Percentiles rank a stretch among this genome's conserved stretches.
Conservation (phyloP, 2,888 invertebrate species). For the Dynastes grantii region DNA sequence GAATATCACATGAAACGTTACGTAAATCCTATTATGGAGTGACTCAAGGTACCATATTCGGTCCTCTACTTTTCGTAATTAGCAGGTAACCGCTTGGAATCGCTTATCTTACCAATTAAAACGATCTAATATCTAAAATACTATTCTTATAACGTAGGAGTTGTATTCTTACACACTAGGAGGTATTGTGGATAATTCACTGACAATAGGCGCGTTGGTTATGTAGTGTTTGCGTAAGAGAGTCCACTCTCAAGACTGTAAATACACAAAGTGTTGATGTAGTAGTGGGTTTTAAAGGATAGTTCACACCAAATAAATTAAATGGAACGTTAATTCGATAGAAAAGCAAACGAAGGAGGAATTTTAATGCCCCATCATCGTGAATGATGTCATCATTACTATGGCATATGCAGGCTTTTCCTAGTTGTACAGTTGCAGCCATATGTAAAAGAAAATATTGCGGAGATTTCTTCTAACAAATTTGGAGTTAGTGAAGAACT, state of each 20-base stretch:
- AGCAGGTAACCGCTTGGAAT: not conserved
- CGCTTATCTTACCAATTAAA: no score
- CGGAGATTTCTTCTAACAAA: no score
- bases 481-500: no score
- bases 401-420: no score
- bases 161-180: not conserved
- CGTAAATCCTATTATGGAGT: not conserved
- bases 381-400: not conserved
- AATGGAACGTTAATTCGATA: not conserved
- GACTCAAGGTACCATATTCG: not conserved
- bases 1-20: not conserved
- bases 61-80: not conserved
- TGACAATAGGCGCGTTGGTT: not conserved
- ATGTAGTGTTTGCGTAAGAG: constrained; percentile 1
- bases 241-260: not conserved
- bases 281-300: not conserved
- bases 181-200: not conserved
- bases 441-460: no score
- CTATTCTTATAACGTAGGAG: not conserved
- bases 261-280: not conserved
- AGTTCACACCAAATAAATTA: constrained; percentile 8
- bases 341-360: not conserved
- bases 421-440: no score
- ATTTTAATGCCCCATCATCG: not conserved
- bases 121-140: not conserved